Base-by-base conservation (phyloP, 2,888 invertebrate species). In the Ennomos quercinarius region DNA sequence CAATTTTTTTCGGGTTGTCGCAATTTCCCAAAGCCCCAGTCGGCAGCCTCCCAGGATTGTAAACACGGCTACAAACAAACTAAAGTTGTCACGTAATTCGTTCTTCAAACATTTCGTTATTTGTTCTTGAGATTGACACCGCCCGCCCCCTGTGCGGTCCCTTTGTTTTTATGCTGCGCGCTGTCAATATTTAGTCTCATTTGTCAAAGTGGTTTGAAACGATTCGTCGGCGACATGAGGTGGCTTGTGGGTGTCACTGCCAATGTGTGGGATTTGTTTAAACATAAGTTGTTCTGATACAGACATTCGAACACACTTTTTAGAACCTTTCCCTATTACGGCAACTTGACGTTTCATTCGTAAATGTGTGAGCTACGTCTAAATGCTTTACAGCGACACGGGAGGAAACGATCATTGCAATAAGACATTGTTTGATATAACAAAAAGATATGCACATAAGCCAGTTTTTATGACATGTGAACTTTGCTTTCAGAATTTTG, bases 41-140 rank as follows among this genome's bases (percentile, higher is more conserved):
- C 58, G 58, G 46, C 61, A 56, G 61, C 59, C 76, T 77, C 80
- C 73, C 77, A 75, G 68, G 72, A 70, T 73, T 76, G 80, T 76
- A 83, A 86, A 84, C 83, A 85, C 71, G 71, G 76, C 68, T 58
- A 76, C 77, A 81, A 82, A 84, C 83, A 78, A 75, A 80, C 81
- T 78, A 81, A 84, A 86, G 77, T 84, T 89, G 89, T 89, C 89
- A 87, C 83, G 85, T 91, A 89, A 91, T 90, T 89, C 88, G 86
- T 89, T 87, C 77, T 81, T 83, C 89, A 91, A 91, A 91, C 85
- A 91, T 74, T 64, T 67, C 66, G 66, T 69, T 88, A 79, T 91
- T 91, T 91, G 87, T 88, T 84, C 83, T 86, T 77, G 80, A 81
- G 88, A 90, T 91, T 86, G 91, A 90, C 91, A 92, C 90, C 86